A percentile compares a stretch with the other conserved stretches of the same genome.
These are phyloP conservation scores for Atopsyche davidsoni DNA, from an alignment of 1,140 invertebrate genomes.

Conservation along the genomic window DNA sequence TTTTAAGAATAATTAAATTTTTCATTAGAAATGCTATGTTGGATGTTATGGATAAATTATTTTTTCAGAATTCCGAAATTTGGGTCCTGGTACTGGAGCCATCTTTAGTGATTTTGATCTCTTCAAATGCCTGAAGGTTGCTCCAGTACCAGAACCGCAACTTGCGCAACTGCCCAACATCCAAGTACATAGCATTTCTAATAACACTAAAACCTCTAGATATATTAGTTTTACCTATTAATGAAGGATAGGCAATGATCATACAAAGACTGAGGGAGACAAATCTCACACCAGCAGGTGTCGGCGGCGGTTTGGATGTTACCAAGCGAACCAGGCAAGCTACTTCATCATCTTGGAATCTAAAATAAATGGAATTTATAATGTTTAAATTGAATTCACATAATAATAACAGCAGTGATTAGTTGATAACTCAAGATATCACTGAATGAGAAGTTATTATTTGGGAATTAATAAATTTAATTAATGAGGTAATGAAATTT, in stretches of 20 bases:
- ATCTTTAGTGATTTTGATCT: no score
- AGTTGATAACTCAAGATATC: no score
- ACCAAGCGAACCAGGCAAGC: conserved; percentile 75
- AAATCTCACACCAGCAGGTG: conserved; percentile 84
- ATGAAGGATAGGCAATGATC: conserved; percentile 87
- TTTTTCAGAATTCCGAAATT: no score
- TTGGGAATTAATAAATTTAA: not conserved
- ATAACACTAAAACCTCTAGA: not conserved
- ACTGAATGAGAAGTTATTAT: not conserved
- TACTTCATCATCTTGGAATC: conserved; percentile 90
- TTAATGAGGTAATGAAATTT: not conserved
- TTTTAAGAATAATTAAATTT: no score
- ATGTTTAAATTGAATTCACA: no score
- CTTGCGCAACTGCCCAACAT: no score
- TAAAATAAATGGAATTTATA: conserved; percentile 34
- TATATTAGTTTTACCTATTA: conserved; percentile 54
- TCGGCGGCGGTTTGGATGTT: conserved; percentile 84
- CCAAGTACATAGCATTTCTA: conserved; percentile 1
- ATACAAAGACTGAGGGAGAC: conserved; percentile 91
- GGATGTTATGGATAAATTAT: no score
- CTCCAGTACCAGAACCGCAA: no score
- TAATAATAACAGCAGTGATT: no score
- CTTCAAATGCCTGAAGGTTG: conserved; percentile 34
- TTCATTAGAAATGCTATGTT: no score
- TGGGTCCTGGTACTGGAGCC: no score